Evolutionary conservation across 2,113 vertebrate species (phyloP).

Genomic region (Passer domesticus): DNA sequence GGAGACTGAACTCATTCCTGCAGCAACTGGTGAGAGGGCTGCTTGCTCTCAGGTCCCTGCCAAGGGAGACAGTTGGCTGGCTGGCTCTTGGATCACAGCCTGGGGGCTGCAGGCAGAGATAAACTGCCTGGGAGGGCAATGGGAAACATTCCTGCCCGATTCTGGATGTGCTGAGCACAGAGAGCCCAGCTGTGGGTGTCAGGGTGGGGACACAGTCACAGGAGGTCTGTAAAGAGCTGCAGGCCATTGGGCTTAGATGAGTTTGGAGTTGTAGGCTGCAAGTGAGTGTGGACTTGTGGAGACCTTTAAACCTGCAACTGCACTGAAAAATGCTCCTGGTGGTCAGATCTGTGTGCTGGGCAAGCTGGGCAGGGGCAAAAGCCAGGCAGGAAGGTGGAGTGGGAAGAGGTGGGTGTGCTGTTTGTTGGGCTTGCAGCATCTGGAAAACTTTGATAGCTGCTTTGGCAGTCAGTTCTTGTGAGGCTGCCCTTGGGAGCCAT

Average conservation of each 20-base stretch:
- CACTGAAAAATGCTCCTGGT: not conserved
- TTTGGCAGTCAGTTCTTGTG: not conserved
- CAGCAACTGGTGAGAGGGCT: not conserved
- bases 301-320: not conserved
- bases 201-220: not conserved
- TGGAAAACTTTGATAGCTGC: not conserved
- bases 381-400: not conserved
- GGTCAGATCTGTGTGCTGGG: not conserved
- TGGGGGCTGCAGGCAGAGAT: not conserved
- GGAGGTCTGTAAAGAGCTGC: not conserved
- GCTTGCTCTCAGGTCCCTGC: not conserved
- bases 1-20: not conserved
- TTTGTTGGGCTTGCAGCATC: not conserved
- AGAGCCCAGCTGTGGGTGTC: not conserved
- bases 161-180: not conserved
- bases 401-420: not conserved
- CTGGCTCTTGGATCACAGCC: not conserved
- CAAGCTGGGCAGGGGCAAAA: not conserved
- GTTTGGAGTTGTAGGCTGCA: not conserved
- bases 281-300: not conserved
- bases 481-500: not conserved
- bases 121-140: not conserved
- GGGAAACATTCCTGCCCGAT: not conserved
- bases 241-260: not conserved
- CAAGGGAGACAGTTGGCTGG: not conserved